phyloP scores from a whole-genome alignment of 2,113 vertebrate species.

The Leucosticte australis region DNA sequence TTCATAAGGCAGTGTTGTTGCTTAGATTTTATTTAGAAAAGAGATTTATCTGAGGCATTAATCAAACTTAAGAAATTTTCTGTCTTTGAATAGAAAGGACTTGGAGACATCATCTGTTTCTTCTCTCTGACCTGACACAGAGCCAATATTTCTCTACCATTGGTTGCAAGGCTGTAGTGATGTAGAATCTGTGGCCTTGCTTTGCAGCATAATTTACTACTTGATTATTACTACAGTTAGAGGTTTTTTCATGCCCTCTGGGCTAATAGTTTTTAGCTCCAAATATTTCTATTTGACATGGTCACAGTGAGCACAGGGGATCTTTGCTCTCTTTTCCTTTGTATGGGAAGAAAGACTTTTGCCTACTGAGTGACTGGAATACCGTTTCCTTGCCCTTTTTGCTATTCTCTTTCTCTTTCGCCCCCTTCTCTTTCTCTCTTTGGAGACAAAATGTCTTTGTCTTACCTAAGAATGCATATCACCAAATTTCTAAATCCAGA shows the following conservation, averaged over 20 bases:
- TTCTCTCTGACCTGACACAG: background rate
- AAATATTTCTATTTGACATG: background rate
- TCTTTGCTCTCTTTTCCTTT: background rate
- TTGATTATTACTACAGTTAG: background rate
- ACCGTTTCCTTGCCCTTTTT: background rate
- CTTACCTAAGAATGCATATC: background rate
- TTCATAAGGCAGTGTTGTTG: background rate
- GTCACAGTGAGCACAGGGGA: background rate
- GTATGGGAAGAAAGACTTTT: background rate
- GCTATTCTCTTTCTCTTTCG: background rate
- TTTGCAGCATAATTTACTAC: background rate
- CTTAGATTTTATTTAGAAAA: background rate
- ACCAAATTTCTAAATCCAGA: background rate
- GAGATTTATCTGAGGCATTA: background rate
- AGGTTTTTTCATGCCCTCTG: background rate
- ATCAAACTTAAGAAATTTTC: background rate
- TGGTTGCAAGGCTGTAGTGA: background rate
- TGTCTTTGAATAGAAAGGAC: background rate
- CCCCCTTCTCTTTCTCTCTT: background rate
- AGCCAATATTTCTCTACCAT: background rate
- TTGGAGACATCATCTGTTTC: background rate
- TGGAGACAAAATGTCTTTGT: background rate
- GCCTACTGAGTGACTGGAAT: background rate
- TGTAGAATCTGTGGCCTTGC: background rate
- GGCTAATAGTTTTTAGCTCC: background rate